Evolutionary conservation across 2,113 vertebrate genomes (phyloP), one percentile per base, ranked within the genome.

Genomic region (Myxocyprinus asiaticus): DNA sequence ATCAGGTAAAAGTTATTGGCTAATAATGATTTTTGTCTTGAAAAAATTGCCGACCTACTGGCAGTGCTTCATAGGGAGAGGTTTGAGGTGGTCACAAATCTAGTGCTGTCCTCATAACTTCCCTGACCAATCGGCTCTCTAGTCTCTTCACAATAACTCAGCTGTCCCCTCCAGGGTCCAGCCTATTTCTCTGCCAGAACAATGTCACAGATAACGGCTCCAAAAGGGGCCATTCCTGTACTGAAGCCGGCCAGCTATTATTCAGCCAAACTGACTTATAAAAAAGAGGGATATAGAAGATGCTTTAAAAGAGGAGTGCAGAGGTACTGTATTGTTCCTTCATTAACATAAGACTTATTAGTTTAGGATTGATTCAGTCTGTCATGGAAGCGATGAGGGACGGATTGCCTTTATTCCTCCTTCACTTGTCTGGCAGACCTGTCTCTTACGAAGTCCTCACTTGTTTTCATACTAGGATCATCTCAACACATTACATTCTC

Each of bases 331-430:
- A 75, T 67, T 85, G 82, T 87, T 79, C 82, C 84, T 84, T 69
- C 59, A 80, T 67, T 76, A 33, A 58, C 77, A 86, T 89, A 86
- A 88, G 81, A 85, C 87, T n/a, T 45, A 75, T 63, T 63, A 63
- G 17, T n/a, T 51, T 33, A 75, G 81, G 85, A 88, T 79, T 83
- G 81, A 77, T 87, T 89, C 83, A 63, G 73, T 88, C 81, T 56
- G 68, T 88, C 85, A 83, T 50, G 15, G 64, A 55, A 14, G 63
- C 58, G 59, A 77, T 77, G 14, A 67, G 12, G 22, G 15, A 10
- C 1, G 6, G 58, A 81, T 73, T 76, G 79, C 22, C 22, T 33
- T 33, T 33, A 33, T 33, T 33, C 22, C 22, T 33, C 22, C 22
- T 33, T 33, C 22, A 33, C 22, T 33, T 33, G 22, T 33, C 22